Evolutionary conservation across 2,113 vertebrate species (phyloP).

Genomic region (Muntiacus muntjak): DNA sequence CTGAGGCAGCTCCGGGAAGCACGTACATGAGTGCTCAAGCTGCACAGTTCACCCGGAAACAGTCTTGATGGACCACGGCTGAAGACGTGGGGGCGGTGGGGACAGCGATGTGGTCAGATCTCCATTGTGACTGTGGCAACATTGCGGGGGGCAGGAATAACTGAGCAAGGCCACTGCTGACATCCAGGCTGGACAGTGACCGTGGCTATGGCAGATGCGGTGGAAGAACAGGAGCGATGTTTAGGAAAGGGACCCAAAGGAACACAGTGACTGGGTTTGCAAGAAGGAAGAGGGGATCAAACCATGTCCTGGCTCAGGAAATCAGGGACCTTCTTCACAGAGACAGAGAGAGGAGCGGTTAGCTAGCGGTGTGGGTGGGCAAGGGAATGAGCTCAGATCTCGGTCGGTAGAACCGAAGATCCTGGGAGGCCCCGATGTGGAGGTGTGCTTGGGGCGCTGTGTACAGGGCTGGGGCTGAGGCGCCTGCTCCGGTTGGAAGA

Average conservation of each 20-base stretch:
- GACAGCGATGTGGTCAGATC: background rate
- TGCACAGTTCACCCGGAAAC: background rate
- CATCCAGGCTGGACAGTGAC: background rate
- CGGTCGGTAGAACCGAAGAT: background rate
- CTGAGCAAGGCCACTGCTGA: background rate
- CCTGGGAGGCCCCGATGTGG: background rate
- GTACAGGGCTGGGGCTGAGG: background rate
- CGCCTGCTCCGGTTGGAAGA: background rate
- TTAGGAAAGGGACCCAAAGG: background rate
- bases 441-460: too few species aligned
- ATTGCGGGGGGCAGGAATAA: background rate
- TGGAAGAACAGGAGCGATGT: background rate
- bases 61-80: background rate
- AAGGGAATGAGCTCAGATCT: background rate
- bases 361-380: too few species aligned
- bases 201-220: background rate
- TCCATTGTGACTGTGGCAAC: background rate
- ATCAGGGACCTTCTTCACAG: background rate
- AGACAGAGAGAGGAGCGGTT: background rate
- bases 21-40: background rate
- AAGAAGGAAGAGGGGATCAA: background rate
- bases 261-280: background rate
- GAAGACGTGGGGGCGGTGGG: background rate
- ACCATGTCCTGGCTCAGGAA: background rate
- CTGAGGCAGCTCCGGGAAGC: background rate